Percentiles rank a stretch among this genome's conserved stretches.
phyloP scores from a whole-genome alignment of 2,113 vertebrate genomes.

The Mesoclemmys tuberculata region DNA sequence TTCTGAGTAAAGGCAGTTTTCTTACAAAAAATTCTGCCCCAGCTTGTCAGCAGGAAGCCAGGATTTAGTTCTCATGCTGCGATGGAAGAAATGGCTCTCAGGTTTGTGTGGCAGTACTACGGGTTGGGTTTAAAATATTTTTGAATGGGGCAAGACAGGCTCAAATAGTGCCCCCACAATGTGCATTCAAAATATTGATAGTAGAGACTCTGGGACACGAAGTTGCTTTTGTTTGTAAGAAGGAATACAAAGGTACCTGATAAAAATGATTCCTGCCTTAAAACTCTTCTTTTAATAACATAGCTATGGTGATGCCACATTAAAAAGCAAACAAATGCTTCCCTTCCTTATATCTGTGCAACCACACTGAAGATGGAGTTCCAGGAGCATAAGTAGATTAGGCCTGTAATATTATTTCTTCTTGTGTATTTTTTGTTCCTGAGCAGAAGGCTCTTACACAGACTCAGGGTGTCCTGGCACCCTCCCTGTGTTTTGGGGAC shows the following conservation, averaged over 20 bases:
- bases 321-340: conserved; percentile 28
- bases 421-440: not conserved
- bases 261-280: not conserved
- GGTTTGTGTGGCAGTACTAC: not conserved
- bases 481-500: not conserved
- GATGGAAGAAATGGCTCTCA: not conserved
- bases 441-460: conserved; percentile 29
- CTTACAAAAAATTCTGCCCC: conserved; percentile 37
- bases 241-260: not conserved
- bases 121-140: conserved; percentile 12
- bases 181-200: not conserved
- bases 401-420: conserved; percentile 35
- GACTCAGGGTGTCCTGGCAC: conserved; percentile 40
- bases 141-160: not conserved
- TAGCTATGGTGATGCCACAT: not conserved
- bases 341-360: not conserved
- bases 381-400: conserved; percentile 36
- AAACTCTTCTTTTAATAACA: not conserved
- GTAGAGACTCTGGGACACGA: rapidly evolving
- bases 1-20: conserved; percentile 46
- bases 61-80: not conserved
- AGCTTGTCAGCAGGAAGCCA: conserved; percentile 8
- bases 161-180: not conserved
- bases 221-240: not conserved
- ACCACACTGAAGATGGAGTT: not conserved